Evolutionary conservation across 1,140 invertebrate species (phyloP), one percentile per base, ranked within the genome.

Genomic region (Chrysopa pallens): DNA sequence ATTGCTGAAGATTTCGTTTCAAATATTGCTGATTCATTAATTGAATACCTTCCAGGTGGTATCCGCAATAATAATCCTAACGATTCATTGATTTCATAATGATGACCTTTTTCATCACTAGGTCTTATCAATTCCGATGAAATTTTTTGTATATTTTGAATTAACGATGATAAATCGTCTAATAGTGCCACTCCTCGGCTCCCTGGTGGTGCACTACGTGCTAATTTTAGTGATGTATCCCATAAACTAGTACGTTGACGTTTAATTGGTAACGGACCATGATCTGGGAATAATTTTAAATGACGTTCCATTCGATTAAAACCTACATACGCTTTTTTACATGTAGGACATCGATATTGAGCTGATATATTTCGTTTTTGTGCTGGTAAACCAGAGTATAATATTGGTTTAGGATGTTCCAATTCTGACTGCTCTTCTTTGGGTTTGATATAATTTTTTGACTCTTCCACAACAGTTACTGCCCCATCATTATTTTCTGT

Each of bases 281-380:
- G 78, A 46, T 67, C 64, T 4, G 76, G 76, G 56, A 73, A 62
- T 43, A 74, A 62, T 49, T 72, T 63, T 47, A 77, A 74, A 59
- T 81, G 78, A 29, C 70, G 58, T 4, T 66, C 61, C 67, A 73
- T 73, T 36, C 64, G 58, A 11, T 54, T 64, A 29, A 62, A 55
- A 17, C 70, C 70, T 15, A 73, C 46, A 52, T 73, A 74, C 23
- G 69, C 65, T 52, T 73, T 72, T 33, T 62, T 61, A 46, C 72
- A 74, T 8, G 66, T 70, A 4, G 70, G 67, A 53, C 72, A 74
- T 4, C 64, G 54, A 42, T 67, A 73, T 28, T 68, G 63, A 29
- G 69, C 59, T 0, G 70, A 63, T 47, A 72, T 69, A 42, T 64
- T 68, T 13, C 69, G 59, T 51, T 69, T 69, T 57, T 12, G 45